These are phyloP conservation scores for Myripristis murdjan DNA, from an alignment of 2,797 vertebrate species.

Conservation along the genomic window DNA sequence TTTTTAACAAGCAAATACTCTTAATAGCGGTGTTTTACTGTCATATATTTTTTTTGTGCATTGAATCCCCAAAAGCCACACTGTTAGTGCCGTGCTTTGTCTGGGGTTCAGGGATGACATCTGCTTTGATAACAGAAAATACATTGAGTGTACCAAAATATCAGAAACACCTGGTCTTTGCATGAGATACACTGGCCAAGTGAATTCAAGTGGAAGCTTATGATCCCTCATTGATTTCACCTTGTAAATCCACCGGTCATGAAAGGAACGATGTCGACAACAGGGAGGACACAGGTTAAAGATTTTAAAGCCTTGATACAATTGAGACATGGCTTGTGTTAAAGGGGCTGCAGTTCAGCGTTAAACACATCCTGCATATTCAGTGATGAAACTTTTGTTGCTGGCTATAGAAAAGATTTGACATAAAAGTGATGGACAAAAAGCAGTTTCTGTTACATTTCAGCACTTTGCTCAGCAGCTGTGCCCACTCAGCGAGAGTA, in stretches of 20 bases:
- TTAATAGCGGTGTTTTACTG: not conserved
- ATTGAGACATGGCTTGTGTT: not conserved
- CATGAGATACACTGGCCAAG: not conserved
- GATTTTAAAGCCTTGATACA: not conserved
- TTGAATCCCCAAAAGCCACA: not conserved
- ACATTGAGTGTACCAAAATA: not conserved
- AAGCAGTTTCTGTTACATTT: too few species aligned
- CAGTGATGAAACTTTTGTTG: too few species aligned
- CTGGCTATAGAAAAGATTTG: too few species aligned
- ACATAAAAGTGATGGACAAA: too few species aligned
- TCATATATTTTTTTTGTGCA: not conserved
- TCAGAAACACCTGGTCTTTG: not conserved
- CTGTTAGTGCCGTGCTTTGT: too few species aligned
- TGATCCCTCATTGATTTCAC: slow-evolving; percentile 1
- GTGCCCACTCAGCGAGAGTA: too few species aligned
- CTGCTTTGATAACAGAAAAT: not conserved
- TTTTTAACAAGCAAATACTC: not conserved
- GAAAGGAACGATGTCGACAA: not conserved
- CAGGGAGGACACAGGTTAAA: not conserved
- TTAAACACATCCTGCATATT: too few species aligned
- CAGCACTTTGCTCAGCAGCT: too few species aligned
- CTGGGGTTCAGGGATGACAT: too few species aligned
- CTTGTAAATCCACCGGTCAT: not conserved
- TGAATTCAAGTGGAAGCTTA: not conserved
- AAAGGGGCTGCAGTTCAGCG: too few species aligned